These are phyloP conservation scores for Rhynchonycteris naso DNA, from an alignment of 2,797 vertebrate genomes.

Conservation along the genomic window DNA sequence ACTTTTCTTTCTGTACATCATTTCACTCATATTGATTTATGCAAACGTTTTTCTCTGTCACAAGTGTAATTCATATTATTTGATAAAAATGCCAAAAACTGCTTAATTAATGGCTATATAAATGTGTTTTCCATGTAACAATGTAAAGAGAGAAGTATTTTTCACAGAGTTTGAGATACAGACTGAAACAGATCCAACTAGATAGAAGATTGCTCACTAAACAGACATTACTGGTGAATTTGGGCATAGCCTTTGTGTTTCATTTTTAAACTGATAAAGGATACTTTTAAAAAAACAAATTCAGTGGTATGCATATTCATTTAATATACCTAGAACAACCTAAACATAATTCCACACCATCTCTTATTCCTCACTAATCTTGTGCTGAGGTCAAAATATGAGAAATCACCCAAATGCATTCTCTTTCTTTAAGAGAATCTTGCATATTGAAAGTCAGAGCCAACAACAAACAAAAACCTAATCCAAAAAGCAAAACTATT, in stretches of 20 bases:
- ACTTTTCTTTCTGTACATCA: conserved; percentile 10
- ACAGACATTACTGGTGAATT: neutral
- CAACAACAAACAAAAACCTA: neutral
- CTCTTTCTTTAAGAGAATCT: neutral
- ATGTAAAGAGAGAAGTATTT: neutral
- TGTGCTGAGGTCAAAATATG: neutral
- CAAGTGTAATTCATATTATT: neutral
- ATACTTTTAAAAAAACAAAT: neutral
- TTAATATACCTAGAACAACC: neutral
- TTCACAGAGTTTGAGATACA: neutral
- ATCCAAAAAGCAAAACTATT: neutral
- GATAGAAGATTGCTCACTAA: neutral
- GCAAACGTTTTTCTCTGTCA: conserved; percentile 33
- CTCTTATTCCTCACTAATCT: neutral
- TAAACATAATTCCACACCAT: conserved; percentile 2
- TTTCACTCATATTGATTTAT: conserved; percentile 22
- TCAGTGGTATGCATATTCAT: neutral
- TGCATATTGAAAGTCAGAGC: neutral
- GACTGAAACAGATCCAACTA: neutral
- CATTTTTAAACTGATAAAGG: conserved; percentile 13
- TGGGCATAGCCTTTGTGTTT: neutral
- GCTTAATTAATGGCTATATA: neutral
- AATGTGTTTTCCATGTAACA: neutral
- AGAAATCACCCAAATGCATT: neutral
- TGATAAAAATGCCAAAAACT: conserved; percentile 11